These are phyloP conservation scores for Phalangium opilio DNA, from an alignment of 2,888 invertebrate species.

Conservation along the genomic window DNA sequence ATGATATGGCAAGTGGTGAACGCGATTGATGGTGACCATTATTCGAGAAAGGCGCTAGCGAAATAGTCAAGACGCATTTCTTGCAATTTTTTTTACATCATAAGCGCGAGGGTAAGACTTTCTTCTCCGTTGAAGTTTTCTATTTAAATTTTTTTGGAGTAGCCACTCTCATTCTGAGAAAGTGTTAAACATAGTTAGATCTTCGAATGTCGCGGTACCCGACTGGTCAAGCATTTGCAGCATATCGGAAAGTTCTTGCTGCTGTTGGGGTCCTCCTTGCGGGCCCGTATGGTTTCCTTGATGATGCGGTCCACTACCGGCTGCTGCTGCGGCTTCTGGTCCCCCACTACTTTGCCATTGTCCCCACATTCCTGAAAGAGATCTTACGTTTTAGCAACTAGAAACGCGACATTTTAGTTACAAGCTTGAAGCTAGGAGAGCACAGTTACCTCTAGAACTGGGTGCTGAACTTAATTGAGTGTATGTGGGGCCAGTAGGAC, in stretches of 20 bases:
- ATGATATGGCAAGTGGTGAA: too few species aligned
- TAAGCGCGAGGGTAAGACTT: too few species aligned
- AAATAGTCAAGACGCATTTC: too few species aligned
- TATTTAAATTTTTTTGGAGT: too few species aligned
- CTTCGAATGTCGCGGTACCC: slow-evolving; percentile 68
- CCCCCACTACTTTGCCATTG: slow-evolving; percentile 40
- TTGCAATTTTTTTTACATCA: too few species aligned
- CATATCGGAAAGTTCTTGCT: slow-evolving; percentile 72
- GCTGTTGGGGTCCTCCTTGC: slow-evolving; percentile 38
- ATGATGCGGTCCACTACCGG: slow-evolving; percentile 14
- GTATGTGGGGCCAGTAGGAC: slow-evolving; percentile 68
- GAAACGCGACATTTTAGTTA: not conserved
- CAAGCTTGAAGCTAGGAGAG: not conserved
- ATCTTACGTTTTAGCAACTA: slow-evolving; percentile 7
- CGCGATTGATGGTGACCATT: too few species aligned
- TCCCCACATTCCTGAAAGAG: slow-evolving; percentile 36
- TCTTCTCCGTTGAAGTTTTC: too few species aligned
- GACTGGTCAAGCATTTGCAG: slow-evolving; percentile 74
- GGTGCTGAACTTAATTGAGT: slow-evolving; percentile 57
- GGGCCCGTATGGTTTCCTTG: slow-evolving; percentile 14
- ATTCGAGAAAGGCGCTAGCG: too few species aligned
- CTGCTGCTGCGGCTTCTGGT: slow-evolving; percentile 15
- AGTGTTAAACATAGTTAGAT: slow-evolving; percentile 79
- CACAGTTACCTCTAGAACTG: slow-evolving; percentile 25
- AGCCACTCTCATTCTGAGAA: slow-evolving; percentile 17